Conservation (phyloP, 1,140 invertebrate species). For the Drosophila kurseongensis region DNA sequence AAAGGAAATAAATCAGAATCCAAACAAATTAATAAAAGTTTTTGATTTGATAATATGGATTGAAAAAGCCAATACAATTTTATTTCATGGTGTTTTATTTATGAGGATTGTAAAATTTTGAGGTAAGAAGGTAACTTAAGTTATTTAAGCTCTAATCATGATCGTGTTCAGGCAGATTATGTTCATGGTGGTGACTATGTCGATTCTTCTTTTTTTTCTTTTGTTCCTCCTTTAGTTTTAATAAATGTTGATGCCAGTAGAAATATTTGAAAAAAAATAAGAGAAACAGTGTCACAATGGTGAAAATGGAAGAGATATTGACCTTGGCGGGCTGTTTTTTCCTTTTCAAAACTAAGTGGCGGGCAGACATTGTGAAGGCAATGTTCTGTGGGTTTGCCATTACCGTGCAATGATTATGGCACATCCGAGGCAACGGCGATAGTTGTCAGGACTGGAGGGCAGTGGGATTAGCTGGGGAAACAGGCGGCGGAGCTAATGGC, state of each 20-base stretch:
- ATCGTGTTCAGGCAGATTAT: neutral
- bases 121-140: neutral
- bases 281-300: slow-evolving; percentile 19
- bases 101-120: neutral
- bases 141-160: neutral
- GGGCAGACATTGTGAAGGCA: neutral
- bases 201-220: neutral
- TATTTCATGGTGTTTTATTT: neutral
- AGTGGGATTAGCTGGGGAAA: neutral
- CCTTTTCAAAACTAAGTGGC: slow-evolving; percentile 4
- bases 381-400: neutral
- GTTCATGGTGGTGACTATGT: neutral
- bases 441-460: slow-evolving; percentile 56
- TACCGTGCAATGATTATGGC: neutral
- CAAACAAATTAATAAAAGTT: neutral
- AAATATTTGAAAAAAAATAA: slow-evolving; percentile 49
- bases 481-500: slow-evolving; percentile 65
- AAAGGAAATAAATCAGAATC: slow-evolving; percentile 29
- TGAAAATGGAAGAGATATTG: neutral
- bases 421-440: slow-evolving; percentile 36
- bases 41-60: neutral
- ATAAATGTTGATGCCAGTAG: slow-evolving; percentile 32
- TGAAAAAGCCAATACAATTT: neutral
- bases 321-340: no score
- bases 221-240: neutral